phyloP scores from a whole-genome alignment of 2,888 invertebrate genomes.

The Elaeidobius kamerunicus region DNA sequence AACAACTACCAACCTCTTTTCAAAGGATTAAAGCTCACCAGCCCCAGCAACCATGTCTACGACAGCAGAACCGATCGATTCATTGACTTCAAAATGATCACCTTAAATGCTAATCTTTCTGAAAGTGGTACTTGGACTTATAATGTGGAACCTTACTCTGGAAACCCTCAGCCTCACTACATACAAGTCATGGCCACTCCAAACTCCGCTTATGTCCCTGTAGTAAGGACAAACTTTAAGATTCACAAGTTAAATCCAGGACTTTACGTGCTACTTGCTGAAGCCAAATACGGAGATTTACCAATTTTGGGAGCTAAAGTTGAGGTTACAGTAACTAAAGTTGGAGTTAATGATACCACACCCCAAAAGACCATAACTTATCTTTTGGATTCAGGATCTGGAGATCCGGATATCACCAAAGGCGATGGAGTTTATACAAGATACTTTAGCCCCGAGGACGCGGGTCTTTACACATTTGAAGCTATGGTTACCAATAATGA shows the following conservation, averaged over 20 bases:
- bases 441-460: constrained; percentile 54
- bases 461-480: constrained; percentile 54
- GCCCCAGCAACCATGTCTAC: constrained; percentile 52
- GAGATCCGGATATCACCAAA: constrained; percentile 62
- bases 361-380: constrained; percentile 49
- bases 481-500: constrained; percentile 54
- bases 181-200: constrained; percentile 60
- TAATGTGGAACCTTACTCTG: constrained; percentile 55
- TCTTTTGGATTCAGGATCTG: constrained; percentile 58
- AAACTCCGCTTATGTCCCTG: constrained; percentile 46
- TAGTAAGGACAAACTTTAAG: constrained; percentile 53
- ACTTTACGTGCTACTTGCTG: constrained; percentile 54
- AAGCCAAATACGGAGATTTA: constrained; percentile 55
- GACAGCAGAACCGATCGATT: constrained; percentile 52
- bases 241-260: constrained; percentile 46
- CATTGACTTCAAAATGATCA: constrained; percentile 53
- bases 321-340: constrained; percentile 51
- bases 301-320: constrained; percentile 59
- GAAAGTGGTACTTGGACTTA: constrained; percentile 61
- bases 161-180: constrained; percentile 59
- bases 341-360: constrained; percentile 44
- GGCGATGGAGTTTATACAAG: constrained; percentile 65
- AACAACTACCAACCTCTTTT: constrained; percentile 54
- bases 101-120: constrained; percentile 52
- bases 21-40: constrained; percentile 51